Percentiles rank a stretch among this genome's conserved stretches.
phyloP scores from a whole-genome alignment of 2,888 invertebrate genomes.

The Hoplodrina ambigua region DNA sequence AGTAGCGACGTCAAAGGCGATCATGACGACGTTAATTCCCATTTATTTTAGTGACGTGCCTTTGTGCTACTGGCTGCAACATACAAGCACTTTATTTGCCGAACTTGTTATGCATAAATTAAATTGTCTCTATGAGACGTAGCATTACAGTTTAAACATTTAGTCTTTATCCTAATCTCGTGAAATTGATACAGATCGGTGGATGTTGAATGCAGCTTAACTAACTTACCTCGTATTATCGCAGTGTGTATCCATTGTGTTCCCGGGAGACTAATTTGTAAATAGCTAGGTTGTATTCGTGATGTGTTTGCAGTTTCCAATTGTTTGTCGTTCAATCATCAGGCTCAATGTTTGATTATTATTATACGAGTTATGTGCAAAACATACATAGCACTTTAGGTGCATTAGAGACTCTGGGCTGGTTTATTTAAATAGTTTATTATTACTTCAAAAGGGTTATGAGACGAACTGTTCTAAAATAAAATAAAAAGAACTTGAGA shows the following conservation, averaged over 20 bases:
- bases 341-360: slow-evolving; percentile 32
- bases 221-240: slow-evolving; percentile 11
- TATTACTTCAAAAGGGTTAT: too few species aligned
- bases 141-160: slow-evolving; percentile 12
- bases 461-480: too few species aligned
- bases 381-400: not conserved
- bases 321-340: slow-evolving; percentile 46
- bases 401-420: too few species aligned
- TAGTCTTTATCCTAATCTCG: slow-evolving; percentile 14
- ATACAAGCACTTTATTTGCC: slow-evolving; percentile 21
- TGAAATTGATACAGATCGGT: slow-evolving; percentile 17
- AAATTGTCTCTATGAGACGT: not conserved
- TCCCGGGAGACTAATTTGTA: slow-evolving; percentile 42
- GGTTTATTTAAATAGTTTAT: too few species aligned
- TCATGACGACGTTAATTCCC: not conserved
- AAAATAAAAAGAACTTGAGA: too few species aligned
- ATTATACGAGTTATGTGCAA: slow-evolving; percentile 6
- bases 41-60: slow-evolving; percentile 12
- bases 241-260: slow-evolving; percentile 1
- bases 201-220: slow-evolving; percentile 25
- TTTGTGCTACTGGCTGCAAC: slow-evolving; percentile 11
- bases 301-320: slow-evolving; percentile 38
- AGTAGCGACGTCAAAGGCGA: not conserved
- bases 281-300: slow-evolving; percentile 10
- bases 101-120: slow-evolving; percentile 20